A percentile compares a stretch with the other conserved stretches of the same genome.
Conservation (phyloP, 30 jellyfish, hydroid and myxozoan species). For the Pelagia noctiluca region DNA sequence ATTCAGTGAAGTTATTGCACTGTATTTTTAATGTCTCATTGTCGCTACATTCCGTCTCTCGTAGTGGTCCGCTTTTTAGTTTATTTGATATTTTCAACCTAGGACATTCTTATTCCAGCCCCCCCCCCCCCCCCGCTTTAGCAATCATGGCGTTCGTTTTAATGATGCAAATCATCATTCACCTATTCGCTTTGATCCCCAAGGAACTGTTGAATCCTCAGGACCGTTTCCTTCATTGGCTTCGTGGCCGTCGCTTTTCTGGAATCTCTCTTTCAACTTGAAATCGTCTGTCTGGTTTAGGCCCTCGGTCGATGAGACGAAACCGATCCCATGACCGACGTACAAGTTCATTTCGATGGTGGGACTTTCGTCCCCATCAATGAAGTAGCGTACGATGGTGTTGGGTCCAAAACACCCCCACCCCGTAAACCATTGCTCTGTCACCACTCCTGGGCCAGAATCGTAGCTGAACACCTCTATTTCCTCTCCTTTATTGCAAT, state of each 20-base stretch:
- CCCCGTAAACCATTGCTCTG: slow-evolving; percentile 95
- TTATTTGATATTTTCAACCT: too few relatives aligned
- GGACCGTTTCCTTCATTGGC: background rate
- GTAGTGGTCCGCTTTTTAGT: too few relatives aligned
- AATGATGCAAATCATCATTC: too few relatives aligned
- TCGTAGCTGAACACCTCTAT: slow-evolving; percentile 38
- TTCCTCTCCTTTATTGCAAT: slow-evolving; percentile 65
- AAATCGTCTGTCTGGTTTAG: background rate
- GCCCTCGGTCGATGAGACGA: slow-evolving; percentile 22
- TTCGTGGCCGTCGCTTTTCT: background rate
- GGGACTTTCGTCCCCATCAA: slow-evolving; percentile 67
- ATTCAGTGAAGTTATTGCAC: too few relatives aligned
- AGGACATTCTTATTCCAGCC: too few relatives aligned
- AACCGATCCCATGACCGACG: slow-evolving; percentile 87
- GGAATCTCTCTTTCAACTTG: slow-evolving; percentile 8
- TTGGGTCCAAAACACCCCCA: slow-evolving; percentile 65
- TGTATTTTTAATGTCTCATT: too few relatives aligned
- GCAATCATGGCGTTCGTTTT: too few relatives aligned
- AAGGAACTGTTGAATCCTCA: slow-evolving; percentile 63
- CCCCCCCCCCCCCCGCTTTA: too few relatives aligned
- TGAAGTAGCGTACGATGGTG: slow-evolving; percentile 74
- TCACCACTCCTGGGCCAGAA: slow-evolving; percentile 81
- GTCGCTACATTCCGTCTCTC: too few relatives aligned
- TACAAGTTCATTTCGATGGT: slow-evolving; percentile 70
- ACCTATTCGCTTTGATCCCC: slow-evolving; percentile 88